Base-by-base conservation (phyloP, 2,113 vertebrate species). In the Lathamus discolor region DNA sequence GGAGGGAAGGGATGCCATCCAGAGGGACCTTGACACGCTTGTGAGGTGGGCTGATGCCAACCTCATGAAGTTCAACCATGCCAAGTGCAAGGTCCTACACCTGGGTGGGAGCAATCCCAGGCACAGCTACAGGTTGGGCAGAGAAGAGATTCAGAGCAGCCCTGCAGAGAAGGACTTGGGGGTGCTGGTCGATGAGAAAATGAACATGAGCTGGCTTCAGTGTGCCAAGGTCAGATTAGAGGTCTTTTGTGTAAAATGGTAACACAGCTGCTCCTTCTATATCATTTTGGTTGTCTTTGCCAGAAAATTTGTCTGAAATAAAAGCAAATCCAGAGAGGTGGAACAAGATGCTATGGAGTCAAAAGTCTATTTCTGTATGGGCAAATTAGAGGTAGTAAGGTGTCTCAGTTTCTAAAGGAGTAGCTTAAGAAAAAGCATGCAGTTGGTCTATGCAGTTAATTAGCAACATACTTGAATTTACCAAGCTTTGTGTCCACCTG, bases 261-360 rank as follows among this genome's bases (percentile, higher is more conserved):
- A 75, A 55, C 35, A 39, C 25, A 81, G 3, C n/a, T 67, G 77
- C 72, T 90, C 35, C 39, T 90, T 43, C 79, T 70, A 28, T 43
- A 78, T 74, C 17, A 2, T 69, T 84, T 90, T 79, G 22, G 28
- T 66, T 59, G 88, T 72, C 25, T 62, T 48, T 80, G 43, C 51
- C 22, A 61, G 59, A 79, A 79, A 83, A 81, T 70, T 43, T 14
- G 39, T 80, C 31, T 83, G 68, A 81, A 90, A 67, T 78, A 70
- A 90, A 86, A 83, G 57, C 12, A 69, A 24, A 89, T 86, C 27
- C 52, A 80, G 44, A 91, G 67, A 83, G 67, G 64, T 84, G 70
- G 59, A 90, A 90, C 54, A 92, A 88, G 94, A 93, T 79, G 25
- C 86, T 86, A 90, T 10, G 7, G 55, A 95, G 61, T 61, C 57